Evolutionary conservation across 2,113 vertebrate genomes (phyloP), one percentile per base, ranked within the genome.

Genomic region (Grus americana): DNA sequence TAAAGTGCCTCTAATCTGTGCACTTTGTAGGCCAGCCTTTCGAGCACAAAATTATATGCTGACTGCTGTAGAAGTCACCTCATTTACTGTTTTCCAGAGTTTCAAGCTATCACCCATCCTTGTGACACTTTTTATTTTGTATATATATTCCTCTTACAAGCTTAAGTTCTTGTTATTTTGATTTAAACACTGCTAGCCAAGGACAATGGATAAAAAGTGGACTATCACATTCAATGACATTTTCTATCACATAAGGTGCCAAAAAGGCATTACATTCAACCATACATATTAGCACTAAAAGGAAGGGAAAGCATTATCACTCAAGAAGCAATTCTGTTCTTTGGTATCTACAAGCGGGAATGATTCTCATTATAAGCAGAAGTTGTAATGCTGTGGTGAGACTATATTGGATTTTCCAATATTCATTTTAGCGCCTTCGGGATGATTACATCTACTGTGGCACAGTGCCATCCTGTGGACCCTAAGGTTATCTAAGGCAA

Each of bases 401-500:
- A 40, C 15, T 50, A 1, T 59, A 8, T 26, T 3, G 2, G 74
- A 34, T 32, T 52, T 38, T 10, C n/a, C 27, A 68, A 27, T 19
- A 38, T 6, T 47, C 2, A 15, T 23, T 88, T 83, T 12, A 52
- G 8, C 40, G 50, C 34, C 57, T 11, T 61, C 36, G 27, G 61
- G 22, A 5, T 44, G 52, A 59, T 12, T 58, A 21, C 22, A 88
- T 91, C 65, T 46, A 18, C 72, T 88, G 79, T 93, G 86, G 90
- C 93, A 63, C 59, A 94, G 75, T 95, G 86, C 68, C 59, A 86
- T 96, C 88, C 80, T 84, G 65, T 85, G 86, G 76, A 40, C 52
- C 65, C 47, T 44, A 36, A 26, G 75, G 29, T 76, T 55, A 59
- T 16, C 49, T 81, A 65, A 65, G 80, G n/a, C 55, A 73, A 14